A percentile compares a stretch with the other conserved stretches of the same genome.
Evolutionary conservation across 1,140 invertebrate genomes (phyloP).

Genomic region (Chrysomallon squamiferum): DNA sequence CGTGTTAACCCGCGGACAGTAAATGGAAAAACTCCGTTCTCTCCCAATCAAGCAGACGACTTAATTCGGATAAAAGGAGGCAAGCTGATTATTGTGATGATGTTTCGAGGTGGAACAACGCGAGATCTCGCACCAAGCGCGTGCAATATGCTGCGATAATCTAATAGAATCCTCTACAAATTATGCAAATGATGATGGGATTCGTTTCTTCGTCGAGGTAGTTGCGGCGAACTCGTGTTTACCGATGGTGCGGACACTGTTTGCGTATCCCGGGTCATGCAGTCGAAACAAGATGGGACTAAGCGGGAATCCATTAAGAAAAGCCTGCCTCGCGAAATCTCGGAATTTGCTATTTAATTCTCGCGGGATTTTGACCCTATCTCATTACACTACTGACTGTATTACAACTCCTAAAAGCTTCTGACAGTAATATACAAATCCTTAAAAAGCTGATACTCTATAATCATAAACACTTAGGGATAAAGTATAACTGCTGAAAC

Average conservation of each 20-base stretch:
- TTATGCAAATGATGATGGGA: conserved; percentile 8
- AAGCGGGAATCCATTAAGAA: conserved; percentile 9
- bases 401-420: too few relatives aligned
- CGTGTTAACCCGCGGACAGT: conserved; percentile 1
- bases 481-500: too few relatives aligned
- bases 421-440: too few relatives aligned
- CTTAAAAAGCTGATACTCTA: too few relatives aligned
- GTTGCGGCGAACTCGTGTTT: not conserved
- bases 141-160: conserved; percentile 7
- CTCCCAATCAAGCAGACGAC: conserved; percentile 9
- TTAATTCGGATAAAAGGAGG: conserved; percentile 7
- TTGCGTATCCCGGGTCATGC: not conserved
- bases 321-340: not conserved
- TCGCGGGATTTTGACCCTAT: too few relatives aligned
- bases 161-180: conserved; percentile 3
- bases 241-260: not conserved
- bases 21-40: not conserved
- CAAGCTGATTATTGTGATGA: not conserved
- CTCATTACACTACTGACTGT: too few relatives aligned
- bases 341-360: too few relatives aligned
- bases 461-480: too few relatives aligned
- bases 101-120: not conserved
- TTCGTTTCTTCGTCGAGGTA: not conserved
- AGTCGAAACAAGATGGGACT: not conserved
- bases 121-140: not conserved